Conservation (phyloP, 2,113 vertebrate genomes). For the Gadus macrocephalus region DNA sequence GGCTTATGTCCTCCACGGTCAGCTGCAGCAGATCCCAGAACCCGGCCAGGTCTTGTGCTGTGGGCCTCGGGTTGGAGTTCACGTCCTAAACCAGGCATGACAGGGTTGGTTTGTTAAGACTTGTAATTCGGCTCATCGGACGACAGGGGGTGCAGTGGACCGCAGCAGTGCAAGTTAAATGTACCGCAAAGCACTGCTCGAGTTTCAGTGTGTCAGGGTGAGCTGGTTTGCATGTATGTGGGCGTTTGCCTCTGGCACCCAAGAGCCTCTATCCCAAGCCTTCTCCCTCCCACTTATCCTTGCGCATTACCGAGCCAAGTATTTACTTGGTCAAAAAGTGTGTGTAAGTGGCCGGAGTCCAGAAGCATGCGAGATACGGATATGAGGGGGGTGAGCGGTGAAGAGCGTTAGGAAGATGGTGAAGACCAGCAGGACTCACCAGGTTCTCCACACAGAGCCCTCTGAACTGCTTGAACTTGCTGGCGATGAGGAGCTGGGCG, state of each 20-base stretch:
- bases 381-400: too few species aligned
- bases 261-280: too few species aligned
- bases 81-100: slow-evolving; percentile 70
- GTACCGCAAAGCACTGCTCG: too few species aligned
- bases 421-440: slow-evolving; percentile 32
- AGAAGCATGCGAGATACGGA: too few species aligned
- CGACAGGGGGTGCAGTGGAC: neutral
- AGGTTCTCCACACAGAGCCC: slow-evolving; percentile 95
- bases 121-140: neutral
- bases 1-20: slow-evolving; percentile 97
- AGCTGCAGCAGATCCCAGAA: slow-evolving; percentile 99
- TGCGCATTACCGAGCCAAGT: too few species aligned
- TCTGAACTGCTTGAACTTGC: slow-evolving; percentile 99
- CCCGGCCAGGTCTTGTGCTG: slow-evolving; percentile 95
- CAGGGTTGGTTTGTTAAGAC: neutral
- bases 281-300: too few species aligned
- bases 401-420: too few species aligned
- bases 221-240: too few species aligned
- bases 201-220: too few species aligned
- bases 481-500: slow-evolving; percentile 93
- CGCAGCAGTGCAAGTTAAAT: neutral
- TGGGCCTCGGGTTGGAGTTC: slow-evolving; percentile 88
- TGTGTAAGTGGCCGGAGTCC: too few species aligned
- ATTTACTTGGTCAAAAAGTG: too few species aligned
- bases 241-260: too few species aligned